phyloP scores from a whole-genome alignment of 1,140 invertebrate species.

The Drosophila tsacasi region DNA sequence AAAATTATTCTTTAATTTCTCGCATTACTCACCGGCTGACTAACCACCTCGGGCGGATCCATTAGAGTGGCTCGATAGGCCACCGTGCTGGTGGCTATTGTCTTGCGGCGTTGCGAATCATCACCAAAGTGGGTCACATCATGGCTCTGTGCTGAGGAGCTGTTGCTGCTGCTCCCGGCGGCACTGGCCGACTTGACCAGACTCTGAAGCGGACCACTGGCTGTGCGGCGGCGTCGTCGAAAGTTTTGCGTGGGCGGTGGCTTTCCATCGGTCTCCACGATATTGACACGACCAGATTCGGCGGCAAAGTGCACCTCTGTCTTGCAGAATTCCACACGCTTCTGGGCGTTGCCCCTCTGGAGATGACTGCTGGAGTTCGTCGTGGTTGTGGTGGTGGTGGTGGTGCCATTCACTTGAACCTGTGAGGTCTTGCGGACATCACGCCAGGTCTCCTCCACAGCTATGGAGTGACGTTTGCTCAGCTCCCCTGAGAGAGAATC shows the following conservation, averaged over 20 bases:
- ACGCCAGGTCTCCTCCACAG: slow-evolving; percentile 86
- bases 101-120: slow-evolving; percentile 55
- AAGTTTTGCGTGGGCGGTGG: slow-evolving; percentile 93
- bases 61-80: slow-evolving; percentile 74
- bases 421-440: slow-evolving; percentile 85
- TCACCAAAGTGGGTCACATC: slow-evolving; percentile 75
- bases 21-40: slow-evolving; percentile 34
- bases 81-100: slow-evolving; percentile 66
- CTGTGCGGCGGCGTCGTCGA: slow-evolving; percentile 87
- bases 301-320: slow-evolving; percentile 94
- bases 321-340: slow-evolving; percentile 94
- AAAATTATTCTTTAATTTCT: too few relatives aligned
- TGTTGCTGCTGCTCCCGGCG: slow-evolving; percentile 9
- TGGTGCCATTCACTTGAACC: slow-evolving; percentile 68
- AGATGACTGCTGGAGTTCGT: slow-evolving; percentile 35
- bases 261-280: slow-evolving; percentile 94
- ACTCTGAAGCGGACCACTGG: slow-evolving; percentile 79
- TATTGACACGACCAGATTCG: slow-evolving; percentile 93
- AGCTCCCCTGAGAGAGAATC: slow-evolving; percentile 64
- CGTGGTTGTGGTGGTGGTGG: slow-evolving; percentile 82
- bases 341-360: slow-evolving; percentile 82
- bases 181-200: slow-evolving; percentile 74
- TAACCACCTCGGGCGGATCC: slow-evolving; percentile 67
- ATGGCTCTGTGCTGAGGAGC: slow-evolving; percentile 22
- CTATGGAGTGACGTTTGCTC: slow-evolving; percentile 87